phyloP scores from a whole-genome alignment of 2,888 invertebrate genomes.

The Caenorhabditis imperialis region DNA sequence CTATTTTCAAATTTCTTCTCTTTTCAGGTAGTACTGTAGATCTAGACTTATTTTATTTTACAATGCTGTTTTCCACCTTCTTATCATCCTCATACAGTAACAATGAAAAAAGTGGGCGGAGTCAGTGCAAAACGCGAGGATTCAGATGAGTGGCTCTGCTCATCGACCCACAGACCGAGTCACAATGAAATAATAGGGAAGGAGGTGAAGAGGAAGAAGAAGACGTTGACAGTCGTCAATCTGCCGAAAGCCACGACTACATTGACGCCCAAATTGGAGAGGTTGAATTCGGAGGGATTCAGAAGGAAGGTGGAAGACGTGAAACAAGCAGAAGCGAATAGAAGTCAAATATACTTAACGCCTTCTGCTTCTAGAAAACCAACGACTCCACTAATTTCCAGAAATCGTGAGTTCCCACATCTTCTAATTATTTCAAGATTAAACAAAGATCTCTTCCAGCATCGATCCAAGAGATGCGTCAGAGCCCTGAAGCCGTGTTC shows the following conservation, averaged over 20 bases:
- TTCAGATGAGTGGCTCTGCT: slow-evolving; percentile 54
- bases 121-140: slow-evolving; percentile 11
- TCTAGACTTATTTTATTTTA: too few relatives aligned
- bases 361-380: background rate
- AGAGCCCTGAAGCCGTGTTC: slow-evolving; percentile 49
- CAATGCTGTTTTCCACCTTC: too few relatives aligned
- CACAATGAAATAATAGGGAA: slow-evolving; percentile 31
- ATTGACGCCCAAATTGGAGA: too few relatives aligned
- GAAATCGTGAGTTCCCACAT: too few relatives aligned
- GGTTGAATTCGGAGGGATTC: background rate
- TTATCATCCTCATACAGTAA: too few relatives aligned
- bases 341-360: background rate
- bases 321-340: background rate
- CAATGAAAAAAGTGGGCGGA: slow-evolving; percentile 13
- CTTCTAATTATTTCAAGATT: too few relatives aligned
- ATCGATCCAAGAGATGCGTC: slow-evolving; percentile 3
- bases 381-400: background rate
- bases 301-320: background rate
- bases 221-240: slow-evolving; percentile 22
- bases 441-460: too few relatives aligned
- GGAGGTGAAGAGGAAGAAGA: slow-evolving; percentile 11
- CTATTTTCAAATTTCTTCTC: too few relatives aligned
- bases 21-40: too few relatives aligned
- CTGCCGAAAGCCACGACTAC: background rate
- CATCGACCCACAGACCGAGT: slow-evolving; percentile 40